Evolutionary conservation across 2,113 vertebrate genomes (phyloP).

Genomic region (Rallus limicola): DNA sequence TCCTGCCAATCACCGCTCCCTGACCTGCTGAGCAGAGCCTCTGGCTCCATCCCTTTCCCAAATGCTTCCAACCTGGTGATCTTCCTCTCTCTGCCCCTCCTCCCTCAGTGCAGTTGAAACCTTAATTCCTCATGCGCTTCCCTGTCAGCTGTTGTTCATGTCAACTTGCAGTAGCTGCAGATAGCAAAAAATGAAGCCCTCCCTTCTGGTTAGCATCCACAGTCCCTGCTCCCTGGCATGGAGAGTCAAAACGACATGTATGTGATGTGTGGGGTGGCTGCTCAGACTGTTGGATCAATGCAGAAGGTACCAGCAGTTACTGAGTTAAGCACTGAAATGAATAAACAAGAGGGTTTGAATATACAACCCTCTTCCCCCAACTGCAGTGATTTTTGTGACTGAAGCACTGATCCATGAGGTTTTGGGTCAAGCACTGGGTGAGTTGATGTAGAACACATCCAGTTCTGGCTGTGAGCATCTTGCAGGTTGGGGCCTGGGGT

Average conservation of each 20-base stretch:
- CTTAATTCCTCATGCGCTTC: background rate
- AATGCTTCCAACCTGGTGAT: accelerated
- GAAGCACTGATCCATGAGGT: background rate
- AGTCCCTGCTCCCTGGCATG: background rate
- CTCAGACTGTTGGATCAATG: background rate
- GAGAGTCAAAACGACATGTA: background rate
- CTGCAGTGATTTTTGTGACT: background rate
- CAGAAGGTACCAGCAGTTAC: background rate
- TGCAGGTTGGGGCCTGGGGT: background rate
- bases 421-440: background rate
- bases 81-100: background rate
- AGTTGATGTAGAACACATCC: background rate
- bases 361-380: accelerated
- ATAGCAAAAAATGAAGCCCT: background rate
- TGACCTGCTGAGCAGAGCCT: background rate
- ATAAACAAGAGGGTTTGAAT: background rate
- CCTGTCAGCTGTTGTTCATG: background rate
- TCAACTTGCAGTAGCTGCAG: background rate
- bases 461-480: background rate
- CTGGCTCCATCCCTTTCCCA: background rate
- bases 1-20: background rate
- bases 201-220: background rate
- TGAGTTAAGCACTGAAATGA: background rate
- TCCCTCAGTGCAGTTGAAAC: background rate
- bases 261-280: background rate